phyloP scores from a whole-genome alignment of 2,888 invertebrate species.

The Tetragnatha montana region DNA sequence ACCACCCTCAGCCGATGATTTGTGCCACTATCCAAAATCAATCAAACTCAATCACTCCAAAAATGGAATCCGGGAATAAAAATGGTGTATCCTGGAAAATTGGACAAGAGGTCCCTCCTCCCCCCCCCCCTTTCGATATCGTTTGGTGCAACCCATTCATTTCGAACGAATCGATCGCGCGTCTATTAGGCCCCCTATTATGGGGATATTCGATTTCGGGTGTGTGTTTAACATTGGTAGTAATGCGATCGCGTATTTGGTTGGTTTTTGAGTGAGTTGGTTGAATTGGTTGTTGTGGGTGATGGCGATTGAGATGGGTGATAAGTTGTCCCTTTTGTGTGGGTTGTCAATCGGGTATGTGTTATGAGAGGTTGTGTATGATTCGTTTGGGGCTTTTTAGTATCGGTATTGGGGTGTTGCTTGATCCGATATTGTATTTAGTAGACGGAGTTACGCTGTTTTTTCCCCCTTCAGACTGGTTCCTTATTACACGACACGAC shows the following conservation, averaged over 20 bases:
- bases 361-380: too few relatives aligned
- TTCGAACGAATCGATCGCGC: slow-evolving; percentile 49
- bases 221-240: slow-evolving; percentile 7
- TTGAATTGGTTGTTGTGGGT: neutral
- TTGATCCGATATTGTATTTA: too few relatives aligned
- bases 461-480: too few relatives aligned
- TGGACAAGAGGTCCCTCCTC: slow-evolving; percentile 8
- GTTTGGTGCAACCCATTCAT: slow-evolving; percentile 63
- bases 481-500: too few relatives aligned
- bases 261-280: slow-evolving; percentile 5
- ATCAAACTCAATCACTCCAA: slow-evolving; percentile 65
- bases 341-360: too few relatives aligned
- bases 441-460: too few relatives aligned
- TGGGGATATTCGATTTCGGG: slow-evolving; percentile 46
- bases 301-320: neutral
- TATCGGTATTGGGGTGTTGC: too few relatives aligned
- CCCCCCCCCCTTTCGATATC: slow-evolving; percentile 19
- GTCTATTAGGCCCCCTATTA: slow-evolving; percentile 64
- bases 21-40: slow-evolving; percentile 65
- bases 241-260: slow-evolving; percentile 10
- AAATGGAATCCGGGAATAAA: slow-evolving; percentile 63
- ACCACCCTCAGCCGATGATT: slow-evolving; percentile 30
- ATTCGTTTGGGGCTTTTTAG: too few relatives aligned
- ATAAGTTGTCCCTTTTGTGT: neutral
- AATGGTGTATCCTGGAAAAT: slow-evolving; percentile 50